Percentiles rank a stretch among this genome's conserved stretches.
Conservation (phyloP, 2,888 invertebrate species). For the Osedax frankpressi region DNA sequence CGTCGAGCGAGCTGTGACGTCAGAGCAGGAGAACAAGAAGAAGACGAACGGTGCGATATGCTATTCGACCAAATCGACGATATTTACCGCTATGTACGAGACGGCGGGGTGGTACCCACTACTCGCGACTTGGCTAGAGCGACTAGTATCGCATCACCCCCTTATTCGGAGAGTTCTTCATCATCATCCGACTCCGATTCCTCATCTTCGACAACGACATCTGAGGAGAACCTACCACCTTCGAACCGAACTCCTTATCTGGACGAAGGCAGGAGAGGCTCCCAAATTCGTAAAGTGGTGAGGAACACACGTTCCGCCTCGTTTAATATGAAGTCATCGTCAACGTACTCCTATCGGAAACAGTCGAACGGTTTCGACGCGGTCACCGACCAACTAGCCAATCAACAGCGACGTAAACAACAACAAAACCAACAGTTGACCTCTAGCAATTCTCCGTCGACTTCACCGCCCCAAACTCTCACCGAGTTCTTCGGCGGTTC, state of each 20-base stretch:
- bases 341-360: neutral
- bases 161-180: neutral
- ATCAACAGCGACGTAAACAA: too few relatives aligned
- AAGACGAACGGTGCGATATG: conserved; percentile 58
- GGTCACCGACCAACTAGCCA: conserved; percentile 1
- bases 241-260: conserved; percentile 33
- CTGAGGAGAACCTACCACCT: neutral
- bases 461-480: conserved; percentile 1
- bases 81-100: conserved; percentile 85
- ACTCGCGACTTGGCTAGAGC: conserved; percentile 26
- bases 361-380: neutral
- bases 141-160: neutral
- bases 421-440: neutral
- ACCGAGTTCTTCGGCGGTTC: conserved; percentile 7
- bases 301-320: neutral
- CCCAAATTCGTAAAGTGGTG: neutral
- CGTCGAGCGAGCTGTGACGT: neutral
- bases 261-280: conserved; percentile 31
- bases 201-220: conserved; percentile 11
- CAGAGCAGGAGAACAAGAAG: neutral
- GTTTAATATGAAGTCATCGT: neutral
- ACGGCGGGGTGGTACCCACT: conserved; percentile 76
- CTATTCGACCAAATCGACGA: conserved; percentile 75
- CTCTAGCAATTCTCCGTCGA: neutral
- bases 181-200: conserved; percentile 3